These are phyloP conservation scores for Scleropages formosus DNA, from an alignment of 2,797 vertebrate species.

Conservation along the genomic window DNA sequence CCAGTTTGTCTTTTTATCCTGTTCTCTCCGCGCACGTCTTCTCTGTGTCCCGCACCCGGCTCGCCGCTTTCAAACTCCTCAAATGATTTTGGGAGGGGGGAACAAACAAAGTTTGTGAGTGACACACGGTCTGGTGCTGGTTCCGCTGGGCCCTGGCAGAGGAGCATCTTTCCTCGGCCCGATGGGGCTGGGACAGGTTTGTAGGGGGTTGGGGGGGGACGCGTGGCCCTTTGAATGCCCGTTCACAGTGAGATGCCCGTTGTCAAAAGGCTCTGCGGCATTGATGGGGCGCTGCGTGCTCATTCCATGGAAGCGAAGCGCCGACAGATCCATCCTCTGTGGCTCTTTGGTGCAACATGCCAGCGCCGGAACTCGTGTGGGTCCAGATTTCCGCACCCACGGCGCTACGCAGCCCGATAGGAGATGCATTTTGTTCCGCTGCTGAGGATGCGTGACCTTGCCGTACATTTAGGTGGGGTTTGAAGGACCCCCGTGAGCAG, in stretches of 20 bases:
- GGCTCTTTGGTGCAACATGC: constrained; percentile 13
- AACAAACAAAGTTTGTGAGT: no score
- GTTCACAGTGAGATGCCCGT: background rate
- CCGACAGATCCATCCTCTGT: background rate
- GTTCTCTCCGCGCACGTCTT: constrained; percentile 57
- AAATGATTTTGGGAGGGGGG: constrained; percentile 64
- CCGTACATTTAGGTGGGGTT: no score
- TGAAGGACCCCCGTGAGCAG: no score
- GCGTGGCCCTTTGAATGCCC: background rate
- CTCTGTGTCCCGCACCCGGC: constrained; percentile 63
- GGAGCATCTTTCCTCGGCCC: no score
- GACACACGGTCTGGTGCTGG: no score
- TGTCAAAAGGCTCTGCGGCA: background rate
- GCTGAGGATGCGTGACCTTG: no score
- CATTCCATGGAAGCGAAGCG: background rate
- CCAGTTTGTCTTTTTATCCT: constrained; percentile 75
- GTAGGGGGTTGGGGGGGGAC: background rate
- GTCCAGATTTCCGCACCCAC: constrained; percentile 31
- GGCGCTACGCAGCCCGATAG: no score
- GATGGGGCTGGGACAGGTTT: background rate
- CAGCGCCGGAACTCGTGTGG: background rate
- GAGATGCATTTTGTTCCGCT: no score
- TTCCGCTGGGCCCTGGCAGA: no score
- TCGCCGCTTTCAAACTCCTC: constrained; percentile 71
- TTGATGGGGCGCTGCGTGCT: background rate